These are phyloP conservation scores for Lepidonotus clava DNA, from an alignment of 2,888 invertebrate species.

Conservation along the genomic window DNA sequence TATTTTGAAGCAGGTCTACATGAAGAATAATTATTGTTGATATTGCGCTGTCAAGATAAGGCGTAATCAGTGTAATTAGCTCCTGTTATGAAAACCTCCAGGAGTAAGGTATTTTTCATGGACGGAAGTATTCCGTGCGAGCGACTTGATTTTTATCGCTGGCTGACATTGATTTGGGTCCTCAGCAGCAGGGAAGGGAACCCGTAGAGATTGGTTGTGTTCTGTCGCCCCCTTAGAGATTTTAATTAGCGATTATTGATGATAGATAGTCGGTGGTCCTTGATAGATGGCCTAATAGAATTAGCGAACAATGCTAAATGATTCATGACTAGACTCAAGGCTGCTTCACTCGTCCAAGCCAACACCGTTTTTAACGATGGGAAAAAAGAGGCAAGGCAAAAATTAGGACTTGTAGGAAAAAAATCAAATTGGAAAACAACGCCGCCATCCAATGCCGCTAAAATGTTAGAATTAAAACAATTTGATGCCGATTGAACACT, in stretches of 20 bases:
- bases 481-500: too few relatives aligned
- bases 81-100: slow-evolving; percentile 9
- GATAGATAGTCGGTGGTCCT: slow-evolving; percentile 8
- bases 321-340: slow-evolving; percentile 15
- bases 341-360: neutral
- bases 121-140: neutral
- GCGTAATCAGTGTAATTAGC: slow-evolving; percentile 12
- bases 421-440: too few relatives aligned
- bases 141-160: neutral
- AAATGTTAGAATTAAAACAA: too few relatives aligned
- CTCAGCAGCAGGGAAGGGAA: neutral
- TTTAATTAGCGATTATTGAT: slow-evolving; percentile 53
- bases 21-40: neutral
- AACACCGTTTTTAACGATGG: too few relatives aligned
- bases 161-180: neutral
- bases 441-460: too few relatives aligned
- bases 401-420: too few relatives aligned
- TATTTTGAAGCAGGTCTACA: too few relatives aligned
- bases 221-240: slow-evolving; percentile 41
- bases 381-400: too few relatives aligned
- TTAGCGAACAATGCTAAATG: slow-evolving; percentile 47
- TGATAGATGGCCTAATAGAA: slow-evolving; percentile 49
- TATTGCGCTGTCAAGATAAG: neutral
- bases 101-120: slow-evolving; percentile 1
- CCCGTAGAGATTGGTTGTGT: slow-evolving; percentile 23